A percentile compares a stretch with the other conserved stretches of the same genome.
Conservation (phyloP, 2,113 vertebrate species). For the Odobenus rosmarus region DNA sequence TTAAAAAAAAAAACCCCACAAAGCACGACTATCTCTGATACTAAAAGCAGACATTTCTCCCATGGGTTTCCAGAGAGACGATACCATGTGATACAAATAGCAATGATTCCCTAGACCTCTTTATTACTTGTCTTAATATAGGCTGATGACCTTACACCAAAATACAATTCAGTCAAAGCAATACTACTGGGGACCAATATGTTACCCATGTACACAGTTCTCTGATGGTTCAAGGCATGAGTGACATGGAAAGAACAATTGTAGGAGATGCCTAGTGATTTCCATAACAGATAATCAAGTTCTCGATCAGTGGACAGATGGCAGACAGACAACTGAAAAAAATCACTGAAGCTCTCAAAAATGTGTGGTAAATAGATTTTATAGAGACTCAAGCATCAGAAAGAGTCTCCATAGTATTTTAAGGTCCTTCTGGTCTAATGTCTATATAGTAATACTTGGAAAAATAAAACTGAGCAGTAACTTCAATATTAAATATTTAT, state of each 20-base stretch:
- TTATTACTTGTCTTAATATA: conserved; percentile 8
- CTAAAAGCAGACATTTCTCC: conserved; percentile 36
- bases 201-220: not conserved
- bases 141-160: not conserved
- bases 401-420: conserved; percentile 25
- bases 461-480: conserved; percentile 66
- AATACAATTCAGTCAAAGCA: conserved; percentile 22
- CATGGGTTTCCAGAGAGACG: conserved; percentile 6
- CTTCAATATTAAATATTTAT: conserved; percentile 72
- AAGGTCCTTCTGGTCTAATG: conserved; percentile 57
- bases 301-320: not conserved
- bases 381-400: conserved; percentile 19
- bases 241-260: not conserved
- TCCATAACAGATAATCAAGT: conserved; percentile 7
- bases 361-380: conserved; percentile 38
- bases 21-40: not conserved
- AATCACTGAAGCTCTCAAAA: conserved; percentile 52
- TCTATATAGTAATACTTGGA: conserved; percentile 24
- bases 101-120: not conserved
- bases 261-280: not conserved
- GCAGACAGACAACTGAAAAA: conserved; percentile 50
- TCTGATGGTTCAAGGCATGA: conserved; percentile 5
- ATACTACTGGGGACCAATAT: not conserved
- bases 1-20: not conserved
- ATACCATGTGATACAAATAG: not conserved